Percentiles rank a stretch among this genome's conserved stretches.
Evolutionary conservation across 2,113 vertebrate species (phyloP).

Genomic region (Macroglossus sobrinus): DNA sequence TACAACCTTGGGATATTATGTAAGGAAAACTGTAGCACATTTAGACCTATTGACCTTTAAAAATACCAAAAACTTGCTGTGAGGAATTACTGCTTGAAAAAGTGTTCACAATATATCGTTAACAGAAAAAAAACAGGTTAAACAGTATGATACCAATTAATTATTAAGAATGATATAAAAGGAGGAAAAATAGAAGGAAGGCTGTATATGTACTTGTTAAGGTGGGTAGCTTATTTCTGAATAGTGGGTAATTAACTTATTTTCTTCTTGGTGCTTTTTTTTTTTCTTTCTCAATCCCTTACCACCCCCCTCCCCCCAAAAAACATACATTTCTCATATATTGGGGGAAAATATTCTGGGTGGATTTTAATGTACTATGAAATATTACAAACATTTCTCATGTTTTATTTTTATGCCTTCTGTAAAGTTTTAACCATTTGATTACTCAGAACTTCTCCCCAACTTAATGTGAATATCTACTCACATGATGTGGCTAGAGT

Average conservation of each 20-base stretch:
- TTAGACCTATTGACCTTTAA: not conserved
- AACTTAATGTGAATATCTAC: not conserved
- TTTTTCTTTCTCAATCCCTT: not conserved
- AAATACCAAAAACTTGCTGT: not conserved
- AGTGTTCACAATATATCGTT: not conserved
- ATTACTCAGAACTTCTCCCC: not conserved
- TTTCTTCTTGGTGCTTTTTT: not conserved
- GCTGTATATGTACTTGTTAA: not conserved
- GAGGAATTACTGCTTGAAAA: not conserved
- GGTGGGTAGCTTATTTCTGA: not conserved
- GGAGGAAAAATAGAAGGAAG: not conserved
- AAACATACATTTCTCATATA: not conserved
- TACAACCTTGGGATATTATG: not conserved
- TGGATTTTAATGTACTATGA: constrained; percentile 6
- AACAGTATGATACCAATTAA: not conserved
- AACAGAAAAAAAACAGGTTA: not conserved
- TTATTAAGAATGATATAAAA: not conserved
- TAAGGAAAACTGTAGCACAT: not conserved
- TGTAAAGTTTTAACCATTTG: not conserved
- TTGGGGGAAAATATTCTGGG: not conserved
- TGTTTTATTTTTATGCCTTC: constrained; percentile 17
- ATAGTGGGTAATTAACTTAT: not conserved
- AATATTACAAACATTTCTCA: not conserved
- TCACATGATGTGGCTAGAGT: not conserved
- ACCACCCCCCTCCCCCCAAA: not conserved